Evolutionary conservation across 2,888 invertebrate species (phyloP), one percentile per base, ranked within the genome.

Genomic region (Tetragonula carbonaria): DNA sequence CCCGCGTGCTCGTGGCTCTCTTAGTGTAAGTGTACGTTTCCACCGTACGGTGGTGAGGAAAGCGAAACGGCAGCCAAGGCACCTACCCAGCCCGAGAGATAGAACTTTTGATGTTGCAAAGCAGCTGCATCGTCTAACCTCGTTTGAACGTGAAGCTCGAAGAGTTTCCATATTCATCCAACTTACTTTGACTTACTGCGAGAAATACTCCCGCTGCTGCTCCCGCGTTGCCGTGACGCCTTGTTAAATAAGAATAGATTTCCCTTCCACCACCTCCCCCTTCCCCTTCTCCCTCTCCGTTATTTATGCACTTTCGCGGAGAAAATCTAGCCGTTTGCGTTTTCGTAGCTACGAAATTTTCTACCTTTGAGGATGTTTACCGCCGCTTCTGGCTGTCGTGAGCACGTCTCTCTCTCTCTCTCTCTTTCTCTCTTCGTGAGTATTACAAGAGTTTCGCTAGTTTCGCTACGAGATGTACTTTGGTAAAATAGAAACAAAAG

Each of bases 91-190:
- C 86, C 89, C 80, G 66, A 74, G 55, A 70, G 55, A 53, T 72
- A 55, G 73, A 88, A 80, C 78, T 82, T 88, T 75, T 80, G 87
- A 83, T 80, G 76, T 72, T 82, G 63, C 73, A 74, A 78, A 80
- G 76, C 78, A 67, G 72, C 74, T 73, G 77, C 74, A 38, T 18
- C 78, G 77, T 71, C 78, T 86, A 87, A 89, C 74, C 80, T 84
- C 51, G 82, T 84, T 84, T 77, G 66, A 65, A 68, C 76, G 59
- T 63, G 70, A 67, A 77, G 57, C 82, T 55, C 65, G 50, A 86
- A 77, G 84, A 82, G 87, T 78, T 87, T 86, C 86, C 84, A 87
- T 87, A 88, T 86, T 88, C 87, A 87, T 82, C 79, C 85, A 75
- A 84, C 71, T 86, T 72, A 81, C 87, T 84, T 87, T 87, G 84